phyloP scores from a whole-genome alignment of 1,140 invertebrate species.

The Drosophila kohkoa region DNA sequence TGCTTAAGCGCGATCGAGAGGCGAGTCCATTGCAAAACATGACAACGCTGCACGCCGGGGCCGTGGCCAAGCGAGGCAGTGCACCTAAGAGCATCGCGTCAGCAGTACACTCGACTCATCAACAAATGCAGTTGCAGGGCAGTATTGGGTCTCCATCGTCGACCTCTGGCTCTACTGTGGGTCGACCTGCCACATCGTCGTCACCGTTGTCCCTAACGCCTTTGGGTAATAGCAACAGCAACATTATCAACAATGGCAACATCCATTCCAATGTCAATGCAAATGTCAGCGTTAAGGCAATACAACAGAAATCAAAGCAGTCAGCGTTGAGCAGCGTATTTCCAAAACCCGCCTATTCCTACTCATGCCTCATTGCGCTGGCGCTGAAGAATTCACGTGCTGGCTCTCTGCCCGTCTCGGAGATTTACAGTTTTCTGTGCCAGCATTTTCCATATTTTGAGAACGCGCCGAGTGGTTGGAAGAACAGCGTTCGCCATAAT shows the following conservation, averaged over 20 bases:
- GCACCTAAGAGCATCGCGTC: conserved; percentile 82
- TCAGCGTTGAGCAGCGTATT: conserved; percentile 88
- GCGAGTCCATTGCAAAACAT: conserved; percentile 68
- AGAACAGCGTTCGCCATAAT: conserved; percentile 98
- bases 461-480: conserved; percentile 98
- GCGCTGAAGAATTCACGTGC: conserved; percentile 97
- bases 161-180: conserved; percentile 21
- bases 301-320: conserved; percentile 47
- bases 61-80: conserved; percentile 56
- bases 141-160: conserved; percentile 63
- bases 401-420: conserved; percentile 97
- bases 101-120: conserved; percentile 67
- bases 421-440: conserved; percentile 99
- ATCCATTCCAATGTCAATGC: conserved; percentile 41
- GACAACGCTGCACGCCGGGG: conserved; percentile 57
- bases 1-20: conserved; percentile 69
- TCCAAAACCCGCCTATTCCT: conserved; percentile 98
- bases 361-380: conserved; percentile 98
- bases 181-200: conserved; percentile 26
- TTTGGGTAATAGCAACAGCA: conserved; percentile 31
- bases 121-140: conserved; percentile 59
- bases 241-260: conserved; percentile 42
- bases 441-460: conserved; percentile 99
- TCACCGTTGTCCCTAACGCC: conserved; percentile 54
- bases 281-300: conserved; percentile 44